Conservation (phyloP, 2,113 vertebrate species). For the Syngnathus typhle region DNA sequence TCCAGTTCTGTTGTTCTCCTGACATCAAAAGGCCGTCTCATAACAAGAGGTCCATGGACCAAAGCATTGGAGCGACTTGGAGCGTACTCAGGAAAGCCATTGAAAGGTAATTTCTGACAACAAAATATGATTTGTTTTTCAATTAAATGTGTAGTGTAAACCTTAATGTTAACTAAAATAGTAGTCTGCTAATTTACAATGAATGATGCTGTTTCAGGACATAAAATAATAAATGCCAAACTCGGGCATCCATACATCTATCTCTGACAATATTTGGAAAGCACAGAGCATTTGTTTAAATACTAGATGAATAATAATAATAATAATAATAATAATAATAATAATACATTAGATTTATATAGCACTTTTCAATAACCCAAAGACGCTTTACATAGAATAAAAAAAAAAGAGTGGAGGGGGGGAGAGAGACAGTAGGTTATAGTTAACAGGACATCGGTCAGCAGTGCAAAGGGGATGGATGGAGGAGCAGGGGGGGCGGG, state of each 20-base stretch:
- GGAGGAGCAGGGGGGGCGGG: no score
- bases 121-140: not conserved
- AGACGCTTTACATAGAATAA: no score
- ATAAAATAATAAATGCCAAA: not conserved
- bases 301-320: not conserved
- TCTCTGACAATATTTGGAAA: not conserved
- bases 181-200: not conserved
- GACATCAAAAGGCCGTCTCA: constrained; percentile 80
- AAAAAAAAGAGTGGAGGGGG: no score
- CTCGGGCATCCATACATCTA: not conserved
- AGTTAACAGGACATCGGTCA: no score
- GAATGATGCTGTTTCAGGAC: not conserved
- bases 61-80: constrained; percentile 82
- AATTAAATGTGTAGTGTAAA: not conserved
- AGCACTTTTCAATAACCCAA: no score
- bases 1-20: constrained; percentile 85
- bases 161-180: not conserved
- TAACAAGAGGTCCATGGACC: constrained; percentile 82
- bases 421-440: no score
- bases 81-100: constrained; percentile 66
- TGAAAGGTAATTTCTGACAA: constrained; percentile 79
- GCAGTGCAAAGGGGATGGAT: no score
- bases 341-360: no score
- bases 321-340: no score
- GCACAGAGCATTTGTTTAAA: not conserved